Percentiles rank a stretch among this genome's conserved stretches.
These are phyloP conservation scores for Phyto melanocephala DNA, from an alignment of 2,888 invertebrate species.

Conservation along the genomic window DNA sequence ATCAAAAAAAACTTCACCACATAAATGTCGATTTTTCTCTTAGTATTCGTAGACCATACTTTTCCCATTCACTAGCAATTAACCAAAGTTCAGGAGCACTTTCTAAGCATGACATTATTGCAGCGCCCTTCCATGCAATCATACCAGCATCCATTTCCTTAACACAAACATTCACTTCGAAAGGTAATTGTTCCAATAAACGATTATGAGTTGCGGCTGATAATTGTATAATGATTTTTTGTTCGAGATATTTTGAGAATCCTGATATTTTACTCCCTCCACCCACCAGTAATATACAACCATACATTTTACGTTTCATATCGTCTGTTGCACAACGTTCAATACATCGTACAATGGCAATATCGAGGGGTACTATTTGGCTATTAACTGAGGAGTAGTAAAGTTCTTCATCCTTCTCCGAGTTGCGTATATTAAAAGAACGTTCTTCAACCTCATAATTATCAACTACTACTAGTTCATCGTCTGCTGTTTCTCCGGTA, in stretches of 20 bases:
- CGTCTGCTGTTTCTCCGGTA: slow-evolving; percentile 81
- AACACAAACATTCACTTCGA: slow-evolving; percentile 93
- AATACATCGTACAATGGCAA: slow-evolving; percentile 94
- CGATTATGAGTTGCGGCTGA: slow-evolving; percentile 80
- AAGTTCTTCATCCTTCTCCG: slow-evolving; percentile 81
- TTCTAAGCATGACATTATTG: slow-evolving; percentile 94
- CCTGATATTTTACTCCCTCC: slow-evolving; percentile 94
- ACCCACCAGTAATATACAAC: slow-evolving; percentile 93
- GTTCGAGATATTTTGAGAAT: slow-evolving; percentile 92
- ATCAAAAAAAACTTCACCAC: slow-evolving; percentile 81
- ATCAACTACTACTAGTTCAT: slow-evolving; percentile 86
- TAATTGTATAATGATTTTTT: slow-evolving; percentile 89
- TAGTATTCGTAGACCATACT: slow-evolving; percentile 89
- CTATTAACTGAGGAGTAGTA: slow-evolving; percentile 84
- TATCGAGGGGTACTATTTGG: slow-evolving; percentile 92
- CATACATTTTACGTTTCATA: slow-evolving; percentile 95
- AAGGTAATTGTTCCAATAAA: slow-evolving; percentile 80
- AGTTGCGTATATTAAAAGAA: slow-evolving; percentile 75
- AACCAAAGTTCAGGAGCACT: slow-evolving; percentile 97
- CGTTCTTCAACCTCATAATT: slow-evolving; percentile 70
- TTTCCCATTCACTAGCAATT: slow-evolving; percentile 90
- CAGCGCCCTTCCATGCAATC: slow-evolving; percentile 96
- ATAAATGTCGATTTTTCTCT: slow-evolving; percentile 95
- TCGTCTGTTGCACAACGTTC: slow-evolving; percentile 94
- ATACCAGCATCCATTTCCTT: slow-evolving; percentile 95